Conservation (phyloP, 2,113 vertebrate species). For the Platichthys flesus region DNA sequence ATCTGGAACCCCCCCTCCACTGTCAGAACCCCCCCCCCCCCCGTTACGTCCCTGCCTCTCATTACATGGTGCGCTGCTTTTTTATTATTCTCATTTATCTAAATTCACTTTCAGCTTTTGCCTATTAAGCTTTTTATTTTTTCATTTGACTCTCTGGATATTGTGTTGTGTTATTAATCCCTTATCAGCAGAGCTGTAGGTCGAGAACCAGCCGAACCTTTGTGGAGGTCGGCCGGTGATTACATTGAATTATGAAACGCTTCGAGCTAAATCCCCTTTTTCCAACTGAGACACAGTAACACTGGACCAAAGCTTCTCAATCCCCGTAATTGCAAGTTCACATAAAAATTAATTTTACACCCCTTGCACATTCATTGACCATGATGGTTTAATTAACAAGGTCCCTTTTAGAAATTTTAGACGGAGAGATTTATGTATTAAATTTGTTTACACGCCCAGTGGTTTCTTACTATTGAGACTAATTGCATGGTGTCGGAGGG, state of each 20-base stretch:
- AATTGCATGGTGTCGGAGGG: conserved; percentile 59
- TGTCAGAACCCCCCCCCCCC: no score
- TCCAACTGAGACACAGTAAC: conserved; percentile 35
- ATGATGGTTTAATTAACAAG: conserved; percentile 70
- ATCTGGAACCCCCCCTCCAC: no score
- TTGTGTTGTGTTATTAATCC: conserved; percentile 40
- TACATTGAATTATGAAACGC: conserved; percentile 49
- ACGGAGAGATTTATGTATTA: conserved; percentile 61
- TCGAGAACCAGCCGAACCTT: conserved; percentile 7
- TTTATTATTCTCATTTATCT: not conserved
- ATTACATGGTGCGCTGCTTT: not conserved
- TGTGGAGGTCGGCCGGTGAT: conserved; percentile 51
- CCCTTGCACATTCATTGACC: conserved; percentile 60
- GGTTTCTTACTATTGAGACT: conserved; percentile 59
- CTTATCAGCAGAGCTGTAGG: conserved; percentile 20
- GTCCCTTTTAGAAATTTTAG: conserved; percentile 49
- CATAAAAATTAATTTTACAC: conserved; percentile 67
- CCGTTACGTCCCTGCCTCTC: no score
- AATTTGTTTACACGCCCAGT: conserved; percentile 67
- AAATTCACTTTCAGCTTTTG: not conserved
- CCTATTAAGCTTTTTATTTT: conserved; percentile 6
- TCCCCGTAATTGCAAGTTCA: conserved; percentile 45
- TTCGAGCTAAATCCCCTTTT: conserved; percentile 29
- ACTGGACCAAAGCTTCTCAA: conserved; percentile 41
- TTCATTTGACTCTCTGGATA: conserved; percentile 18